Evolutionary conservation across 2,888 invertebrate genomes (phyloP), one percentile per base, ranked within the genome.

Genomic region (Myopa testacea): DNA sequence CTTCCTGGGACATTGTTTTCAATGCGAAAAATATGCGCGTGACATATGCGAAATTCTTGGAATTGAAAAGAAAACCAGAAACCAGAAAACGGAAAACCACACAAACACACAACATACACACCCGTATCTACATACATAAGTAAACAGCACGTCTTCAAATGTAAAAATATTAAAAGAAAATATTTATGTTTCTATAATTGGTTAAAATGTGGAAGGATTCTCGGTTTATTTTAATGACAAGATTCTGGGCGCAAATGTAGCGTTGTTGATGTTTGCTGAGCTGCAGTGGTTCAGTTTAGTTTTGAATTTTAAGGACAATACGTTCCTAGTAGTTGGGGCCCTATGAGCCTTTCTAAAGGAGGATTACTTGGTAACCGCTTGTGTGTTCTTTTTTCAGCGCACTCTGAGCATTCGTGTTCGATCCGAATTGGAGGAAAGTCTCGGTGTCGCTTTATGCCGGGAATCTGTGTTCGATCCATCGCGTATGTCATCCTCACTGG

Each of bases 401-500:
- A 7, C 38, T 10, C 45, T 69, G 45, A 45, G 69, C 26, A 52
- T 52, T 52, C 45, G 52, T 12, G 55, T 14, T 70, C 37, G 37
- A n/a, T 52, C 34, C 16, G 55, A 70, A 50, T 70, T 55, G 34
- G 26, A 37, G 52, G 40, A 40, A 63, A 10, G 62, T 63, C 10
- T 4, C 34, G 26, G 62, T 26, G 8, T 8, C 37, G 65, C 7
- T 50, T 45, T 45, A 50, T 69, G 70, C 70, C 55, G 52, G 37
- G 19, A 55, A 26, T 34, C 7, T 37, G 37, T 14, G 12, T 14
- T 34, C 65, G 12, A 65, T 34, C 37, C 65, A 16, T 78, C 76
- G 81, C 88, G 89, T 85, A 89, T 89, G 89, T 89, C 89, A 85
- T 84, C 88, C 84, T 82, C 86, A 86, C 84, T 86, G 89, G 88